These are phyloP conservation scores for Onychostruthus taczanowskii DNA, from an alignment of 2,113 vertebrate genomes.

Conservation along the genomic window DNA sequence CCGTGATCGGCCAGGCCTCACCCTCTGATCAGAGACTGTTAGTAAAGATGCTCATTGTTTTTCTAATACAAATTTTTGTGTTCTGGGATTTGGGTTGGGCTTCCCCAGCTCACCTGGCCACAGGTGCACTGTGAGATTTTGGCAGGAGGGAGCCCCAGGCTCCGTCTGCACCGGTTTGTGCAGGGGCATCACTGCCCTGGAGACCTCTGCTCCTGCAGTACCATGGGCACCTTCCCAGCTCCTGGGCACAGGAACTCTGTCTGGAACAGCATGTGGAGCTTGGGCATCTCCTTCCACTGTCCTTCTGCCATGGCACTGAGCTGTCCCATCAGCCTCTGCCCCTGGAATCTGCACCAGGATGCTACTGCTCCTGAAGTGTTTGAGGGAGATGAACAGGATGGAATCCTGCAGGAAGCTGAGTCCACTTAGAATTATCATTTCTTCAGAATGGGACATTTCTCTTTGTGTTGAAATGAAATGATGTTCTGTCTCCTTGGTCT, in stretches of 20 bases:
- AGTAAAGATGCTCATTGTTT: fast-evolving
- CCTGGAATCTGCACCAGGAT: not conserved
- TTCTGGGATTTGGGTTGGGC: not conserved
- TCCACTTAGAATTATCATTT: not conserved
- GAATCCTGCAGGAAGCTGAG: not conserved
- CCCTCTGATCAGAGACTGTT: not conserved
- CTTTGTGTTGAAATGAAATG: not conserved
- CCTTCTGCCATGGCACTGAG: not conserved
- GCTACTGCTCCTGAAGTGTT: not conserved
- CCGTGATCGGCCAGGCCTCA: not conserved
- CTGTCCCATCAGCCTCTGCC: not conserved
- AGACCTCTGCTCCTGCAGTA: not conserved
- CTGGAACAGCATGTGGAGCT: not conserved
- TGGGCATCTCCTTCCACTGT: not conserved
- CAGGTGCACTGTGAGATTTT: fast-evolving
- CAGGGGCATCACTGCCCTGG: not conserved
- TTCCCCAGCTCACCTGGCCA: not conserved
- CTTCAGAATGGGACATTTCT: not conserved
- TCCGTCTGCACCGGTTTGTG: not conserved
- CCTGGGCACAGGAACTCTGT: not conserved
- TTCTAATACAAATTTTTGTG: not conserved
- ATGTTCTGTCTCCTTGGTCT: not conserved
- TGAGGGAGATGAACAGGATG: not conserved
- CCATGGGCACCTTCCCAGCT: not conserved
- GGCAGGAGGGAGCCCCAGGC: not conserved